Evolutionary conservation across 2,797 vertebrate species (phyloP).

Genomic region (Gallirallus australis): DNA sequence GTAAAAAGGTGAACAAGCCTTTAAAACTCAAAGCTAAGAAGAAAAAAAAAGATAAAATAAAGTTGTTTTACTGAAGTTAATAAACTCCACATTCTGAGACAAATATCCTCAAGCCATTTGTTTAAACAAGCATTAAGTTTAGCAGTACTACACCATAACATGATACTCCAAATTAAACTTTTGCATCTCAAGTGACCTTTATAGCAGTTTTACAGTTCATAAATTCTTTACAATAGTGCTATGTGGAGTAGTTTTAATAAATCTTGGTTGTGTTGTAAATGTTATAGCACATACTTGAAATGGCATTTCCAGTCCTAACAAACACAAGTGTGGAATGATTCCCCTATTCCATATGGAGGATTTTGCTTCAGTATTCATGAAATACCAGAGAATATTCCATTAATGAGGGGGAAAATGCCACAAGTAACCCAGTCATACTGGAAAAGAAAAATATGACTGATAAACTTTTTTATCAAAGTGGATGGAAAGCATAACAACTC

Average conservation of each 20-base stretch:
- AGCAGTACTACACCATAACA: conserved; percentile 68
- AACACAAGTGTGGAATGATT: conserved; percentile 38
- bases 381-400: conserved; percentile 5
- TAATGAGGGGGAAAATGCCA: not conserved
- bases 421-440: not conserved
- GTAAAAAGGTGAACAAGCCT: conserved; percentile 16
- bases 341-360: not conserved
- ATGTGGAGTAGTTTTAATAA: conserved; percentile 77
- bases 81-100: conserved; percentile 70
- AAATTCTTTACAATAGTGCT: conserved; percentile 77
- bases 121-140: conserved; percentile 75
- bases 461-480: not conserved
- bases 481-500: not conserved
- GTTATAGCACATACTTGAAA: conserved; percentile 62
- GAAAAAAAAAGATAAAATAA: conserved; percentile 13
- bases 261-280: conserved; percentile 77
- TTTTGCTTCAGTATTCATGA: conserved; percentile 29
- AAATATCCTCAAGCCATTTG: conserved; percentile 74
- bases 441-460: not conserved
- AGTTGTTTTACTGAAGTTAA: conserved; percentile 65
- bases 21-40: conserved; percentile 11
- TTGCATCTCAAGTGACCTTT: conserved; percentile 80
- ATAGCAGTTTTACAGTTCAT: conserved; percentile 79
- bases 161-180: conserved; percentile 81
- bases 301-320: conserved; percentile 63